These are phyloP conservation scores for Imbricaverruca yamaguchii DNA, from an alignment of 2,888 invertebrate genomes.

Conservation along the genomic window DNA sequence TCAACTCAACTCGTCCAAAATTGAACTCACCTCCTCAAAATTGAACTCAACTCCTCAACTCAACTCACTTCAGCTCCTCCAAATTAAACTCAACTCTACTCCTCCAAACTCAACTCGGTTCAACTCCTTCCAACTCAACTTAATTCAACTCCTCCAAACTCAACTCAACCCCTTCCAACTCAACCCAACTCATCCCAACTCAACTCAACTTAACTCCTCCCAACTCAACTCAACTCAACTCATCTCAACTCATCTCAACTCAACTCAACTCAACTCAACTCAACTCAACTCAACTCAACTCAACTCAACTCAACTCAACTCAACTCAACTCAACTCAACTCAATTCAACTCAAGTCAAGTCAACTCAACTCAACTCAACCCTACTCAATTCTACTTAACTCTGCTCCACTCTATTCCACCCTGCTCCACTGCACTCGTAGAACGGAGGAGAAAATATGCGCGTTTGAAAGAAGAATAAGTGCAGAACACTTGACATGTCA, in stretches of 20 bases:
- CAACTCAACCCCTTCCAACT: background rate
- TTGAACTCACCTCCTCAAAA: background rate
- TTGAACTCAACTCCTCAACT: background rate
- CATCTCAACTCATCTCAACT: background rate
- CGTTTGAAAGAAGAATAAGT: no score
- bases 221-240: background rate
- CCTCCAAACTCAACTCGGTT: background rate
- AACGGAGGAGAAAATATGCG: no score
- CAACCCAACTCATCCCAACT: background rate
- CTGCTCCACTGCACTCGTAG: slow-evolving; percentile 1
- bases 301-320: slow-evolving; percentile 1
- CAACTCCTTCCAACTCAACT: background rate
- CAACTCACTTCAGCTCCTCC: background rate
- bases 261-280: background rate
- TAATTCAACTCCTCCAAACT: background rate
- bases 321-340: background rate
- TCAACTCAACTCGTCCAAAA: background rate
- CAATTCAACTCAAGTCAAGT: background rate
- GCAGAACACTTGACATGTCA: no score
- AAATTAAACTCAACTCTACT: background rate
- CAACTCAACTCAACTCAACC: background rate
- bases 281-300: slow-evolving; percentile 5
- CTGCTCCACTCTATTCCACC: background rate
- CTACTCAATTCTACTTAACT: background rate
- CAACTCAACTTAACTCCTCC: background rate